These are phyloP conservation scores for Medauroidea extradentata DNA, from an alignment of 1,140 invertebrate species.

Conservation along the genomic window DNA sequence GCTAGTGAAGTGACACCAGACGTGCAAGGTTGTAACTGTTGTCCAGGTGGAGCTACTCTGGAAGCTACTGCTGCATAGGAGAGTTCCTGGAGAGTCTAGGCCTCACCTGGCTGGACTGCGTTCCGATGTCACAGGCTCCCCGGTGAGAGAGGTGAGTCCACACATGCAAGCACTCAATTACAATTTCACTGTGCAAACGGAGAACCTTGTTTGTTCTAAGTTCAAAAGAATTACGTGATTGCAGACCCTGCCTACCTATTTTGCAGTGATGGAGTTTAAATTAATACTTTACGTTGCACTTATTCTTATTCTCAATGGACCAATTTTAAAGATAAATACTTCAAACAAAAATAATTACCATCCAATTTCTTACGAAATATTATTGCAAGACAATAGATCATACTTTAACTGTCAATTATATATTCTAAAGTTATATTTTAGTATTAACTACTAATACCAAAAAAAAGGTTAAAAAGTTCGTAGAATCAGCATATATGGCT, in stretches of 20 bases:
- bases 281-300: neutral
- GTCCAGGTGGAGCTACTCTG: constrained; percentile 47
- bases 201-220: neutral
- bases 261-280: neutral
- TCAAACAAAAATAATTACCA: too few species aligned
- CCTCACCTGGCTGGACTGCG: constrained; percentile 23
- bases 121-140: constrained; percentile 31
- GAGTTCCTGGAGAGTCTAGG: constrained; percentile 48
- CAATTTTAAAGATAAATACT: too few species aligned
- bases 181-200: neutral
- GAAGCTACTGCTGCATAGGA: constrained; percentile 44
- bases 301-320: too few species aligned
- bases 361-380: too few species aligned
- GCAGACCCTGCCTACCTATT: neutral
- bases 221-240: neutral
- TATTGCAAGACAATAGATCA: too few species aligned
- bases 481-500: too few species aligned
- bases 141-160: constrained; percentile 31
- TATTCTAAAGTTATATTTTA: too few species aligned
- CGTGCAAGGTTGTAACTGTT: neutral
- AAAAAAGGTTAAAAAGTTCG: too few species aligned
- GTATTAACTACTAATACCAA: too few species aligned
- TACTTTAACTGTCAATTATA: too few species aligned
- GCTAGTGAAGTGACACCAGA: too few species aligned
- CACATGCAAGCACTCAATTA: neutral